phyloP scores from a whole-genome alignment of 2,797 vertebrate genomes.

The Austrolebias charrua region DNA sequence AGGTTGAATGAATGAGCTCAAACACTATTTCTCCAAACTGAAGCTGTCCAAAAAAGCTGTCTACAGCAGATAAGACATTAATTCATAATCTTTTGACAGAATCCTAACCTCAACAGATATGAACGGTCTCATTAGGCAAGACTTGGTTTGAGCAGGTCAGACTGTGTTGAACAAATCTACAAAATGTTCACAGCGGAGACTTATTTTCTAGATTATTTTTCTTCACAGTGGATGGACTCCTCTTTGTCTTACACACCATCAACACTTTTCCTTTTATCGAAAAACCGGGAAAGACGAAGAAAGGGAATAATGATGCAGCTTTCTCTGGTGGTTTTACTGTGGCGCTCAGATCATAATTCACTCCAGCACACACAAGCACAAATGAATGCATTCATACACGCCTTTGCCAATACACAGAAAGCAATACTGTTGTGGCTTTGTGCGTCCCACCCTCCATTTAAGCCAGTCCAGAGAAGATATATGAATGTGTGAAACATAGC shows the following conservation, averaged over 20 bases:
- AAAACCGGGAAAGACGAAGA: slow-evolving; percentile 33
- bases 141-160: no score
- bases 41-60: no score
- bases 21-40: no score
- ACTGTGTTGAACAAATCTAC: no score
- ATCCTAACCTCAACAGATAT: no score
- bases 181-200: no score
- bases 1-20: no score
- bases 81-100: no score
- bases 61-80: no score
- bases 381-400: slow-evolving; percentile 43
- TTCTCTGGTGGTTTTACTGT: slow-evolving; percentile 69
- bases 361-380: slow-evolving; percentile 31
- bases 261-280: slow-evolving; percentile 40
- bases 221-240: no score
- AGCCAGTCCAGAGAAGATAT: slow-evolving; percentile 57
- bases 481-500: slow-evolving; percentile 54
- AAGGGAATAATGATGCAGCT: slow-evolving; percentile 59
- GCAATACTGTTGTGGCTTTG: slow-evolving; percentile 55
- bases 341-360: slow-evolving; percentile 69
- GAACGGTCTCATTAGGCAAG: no score
- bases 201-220: no score
- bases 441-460: slow-evolving; percentile 49
- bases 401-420: slow-evolving; percentile 15
- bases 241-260: slow-evolving; percentile 21